A percentile compares a stretch with the other conserved stretches of the same genome.
These are phyloP conservation scores for Trichomycterus rosablanca DNA, from an alignment of 2,113 vertebrate species.

Conservation along the genomic window DNA sequence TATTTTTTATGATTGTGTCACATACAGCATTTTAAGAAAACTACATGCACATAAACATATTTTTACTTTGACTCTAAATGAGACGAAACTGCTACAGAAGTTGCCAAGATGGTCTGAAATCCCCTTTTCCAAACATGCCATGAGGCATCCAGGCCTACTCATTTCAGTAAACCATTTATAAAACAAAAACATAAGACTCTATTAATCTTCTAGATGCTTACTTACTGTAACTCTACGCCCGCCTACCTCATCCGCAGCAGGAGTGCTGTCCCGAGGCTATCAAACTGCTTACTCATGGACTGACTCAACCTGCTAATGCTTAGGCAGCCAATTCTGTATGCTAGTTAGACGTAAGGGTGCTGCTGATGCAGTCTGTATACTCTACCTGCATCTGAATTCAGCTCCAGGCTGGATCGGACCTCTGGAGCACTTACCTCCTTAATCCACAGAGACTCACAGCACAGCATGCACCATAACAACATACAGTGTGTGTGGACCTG, in stretches of 20 bases:
- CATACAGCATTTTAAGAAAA: too few relatives aligned
- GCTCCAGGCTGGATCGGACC: constrained; percentile 32
- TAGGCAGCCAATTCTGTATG: constrained; percentile 12
- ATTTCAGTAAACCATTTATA: constrained; percentile 20
- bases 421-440: constrained; percentile 50
- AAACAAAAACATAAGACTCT: not conserved
- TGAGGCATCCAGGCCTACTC: constrained; percentile 1
- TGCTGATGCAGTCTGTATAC: constrained; percentile 39
- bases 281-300: too few relatives aligned
- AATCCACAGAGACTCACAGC: constrained; percentile 11
- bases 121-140: not conserved
- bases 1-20: too few relatives aligned
- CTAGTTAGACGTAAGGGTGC: constrained; percentile 4
- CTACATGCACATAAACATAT: too few relatives aligned
- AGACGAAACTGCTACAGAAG: too few relatives aligned
- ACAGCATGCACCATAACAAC: constrained; percentile 13
- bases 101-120: constrained; percentile 27
- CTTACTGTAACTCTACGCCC: constrained; percentile 47
- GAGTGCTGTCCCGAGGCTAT: constrained; percentile 19
- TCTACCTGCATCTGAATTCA: constrained; percentile 50
- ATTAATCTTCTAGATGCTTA: constrained; percentile 13
- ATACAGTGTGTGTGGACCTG: not conserved
- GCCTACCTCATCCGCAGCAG: constrained; percentile 15
- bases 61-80: too few relatives aligned
- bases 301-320: not conserved